Evolutionary conservation across 2,113 vertebrate genomes (phyloP).

Genomic region (Mesocricetus auratus): DNA sequence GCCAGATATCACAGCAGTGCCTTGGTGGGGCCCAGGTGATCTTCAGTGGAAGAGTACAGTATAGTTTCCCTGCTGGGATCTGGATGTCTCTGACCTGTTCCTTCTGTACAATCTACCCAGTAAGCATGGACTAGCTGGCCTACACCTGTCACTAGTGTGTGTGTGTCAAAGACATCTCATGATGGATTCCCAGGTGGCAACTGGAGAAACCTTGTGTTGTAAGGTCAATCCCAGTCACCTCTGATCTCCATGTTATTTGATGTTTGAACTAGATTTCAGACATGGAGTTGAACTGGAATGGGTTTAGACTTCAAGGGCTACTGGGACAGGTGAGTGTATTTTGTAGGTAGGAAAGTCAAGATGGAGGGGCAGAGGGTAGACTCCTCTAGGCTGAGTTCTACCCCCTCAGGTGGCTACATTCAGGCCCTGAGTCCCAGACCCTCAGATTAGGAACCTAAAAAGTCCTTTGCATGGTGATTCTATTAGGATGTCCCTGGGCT

Average conservation of each 20-base stretch:
- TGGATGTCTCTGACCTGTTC: background rate
- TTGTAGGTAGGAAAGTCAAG: background rate
- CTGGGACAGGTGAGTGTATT: background rate
- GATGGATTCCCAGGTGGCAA: too few relatives aligned
- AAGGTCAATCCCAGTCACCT: background rate
- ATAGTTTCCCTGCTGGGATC: background rate
- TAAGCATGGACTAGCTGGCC: accelerated
- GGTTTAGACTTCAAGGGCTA: background rate
- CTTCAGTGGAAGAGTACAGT: accelerated
- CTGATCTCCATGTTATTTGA: background rate
- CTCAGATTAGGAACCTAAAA: background rate
- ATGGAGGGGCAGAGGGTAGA: background rate
- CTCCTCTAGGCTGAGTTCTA: background rate
- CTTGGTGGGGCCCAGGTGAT: background rate
- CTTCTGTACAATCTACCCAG: background rate
- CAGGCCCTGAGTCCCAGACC: background rate
- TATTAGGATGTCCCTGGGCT: background rate
- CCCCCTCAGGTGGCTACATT: accelerated
- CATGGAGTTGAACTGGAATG: background rate
- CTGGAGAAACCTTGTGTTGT: background rate
- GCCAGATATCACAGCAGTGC: accelerated
- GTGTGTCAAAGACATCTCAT: background rate
- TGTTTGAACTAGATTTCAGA: background rate
- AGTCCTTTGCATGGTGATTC: background rate
- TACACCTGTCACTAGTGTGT: accelerated